A percentile compares a stretch with the other conserved stretches of the same genome.
phyloP scores from a whole-genome alignment of 1,140 invertebrate genomes.

The Drosophila grimshawi region DNA sequence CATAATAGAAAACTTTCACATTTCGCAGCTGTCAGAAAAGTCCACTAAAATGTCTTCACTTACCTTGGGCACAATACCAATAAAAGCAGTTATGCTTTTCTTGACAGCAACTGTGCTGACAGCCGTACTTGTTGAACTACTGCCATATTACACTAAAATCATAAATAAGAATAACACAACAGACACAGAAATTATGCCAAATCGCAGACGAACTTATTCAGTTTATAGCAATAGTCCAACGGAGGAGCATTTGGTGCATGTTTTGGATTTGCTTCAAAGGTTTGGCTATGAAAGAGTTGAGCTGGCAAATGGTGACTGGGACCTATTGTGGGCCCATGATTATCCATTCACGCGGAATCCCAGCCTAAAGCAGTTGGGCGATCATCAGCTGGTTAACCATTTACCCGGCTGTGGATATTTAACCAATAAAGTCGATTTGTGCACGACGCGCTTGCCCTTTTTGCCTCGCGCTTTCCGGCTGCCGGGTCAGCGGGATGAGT shows the following conservation, averaged over 20 bases:
- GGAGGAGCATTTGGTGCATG: conserved; percentile 89
- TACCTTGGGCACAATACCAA: conserved; percentile 26
- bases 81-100: conserved; percentile 61
- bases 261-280: conserved; percentile 89
- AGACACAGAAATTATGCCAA: background rate
- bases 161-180: conserved; percentile 5
- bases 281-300: conserved; percentile 89
- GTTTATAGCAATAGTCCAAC: conserved; percentile 85
- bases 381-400: conserved; percentile 95
- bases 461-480: conserved; percentile 95
- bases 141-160: conserved; percentile 41
- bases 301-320: conserved; percentile 88
- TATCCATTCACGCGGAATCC: conserved; percentile 91
- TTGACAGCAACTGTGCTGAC: conserved; percentile 59
- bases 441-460: conserved; percentile 90
- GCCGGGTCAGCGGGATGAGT: conserved; percentile 90
- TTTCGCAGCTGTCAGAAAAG: conserved; percentile 34
- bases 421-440: conserved; percentile 97
- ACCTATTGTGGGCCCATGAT: conserved; percentile 96
- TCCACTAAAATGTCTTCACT: background rate
- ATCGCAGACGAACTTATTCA: conserved; percentile 68
- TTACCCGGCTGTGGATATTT: conserved; percentile 97
- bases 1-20: conserved; percentile 31
- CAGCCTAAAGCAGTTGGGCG: conserved; percentile 87
- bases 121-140: conserved; percentile 61